Evolutionary conservation across 2,888 invertebrate species (phyloP).

Genomic region (Hartigia nigra): DNA sequence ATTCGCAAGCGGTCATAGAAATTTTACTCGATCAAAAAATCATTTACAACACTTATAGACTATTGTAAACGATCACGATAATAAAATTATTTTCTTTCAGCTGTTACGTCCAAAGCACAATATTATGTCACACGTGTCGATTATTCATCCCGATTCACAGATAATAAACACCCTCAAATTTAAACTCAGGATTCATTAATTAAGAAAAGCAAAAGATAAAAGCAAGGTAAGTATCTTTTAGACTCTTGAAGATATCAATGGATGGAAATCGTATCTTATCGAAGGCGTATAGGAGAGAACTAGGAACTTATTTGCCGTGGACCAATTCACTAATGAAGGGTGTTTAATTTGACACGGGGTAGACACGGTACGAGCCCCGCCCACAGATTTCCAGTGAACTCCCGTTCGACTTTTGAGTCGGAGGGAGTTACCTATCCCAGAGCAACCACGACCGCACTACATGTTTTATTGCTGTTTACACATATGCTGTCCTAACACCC

Average conservation of each 20-base stretch:
- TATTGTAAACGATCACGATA: neutral
- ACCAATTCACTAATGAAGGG: slow-evolving; percentile 46
- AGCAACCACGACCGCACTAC: slow-evolving; percentile 36
- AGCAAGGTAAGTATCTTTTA: neutral
- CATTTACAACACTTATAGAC: neutral
- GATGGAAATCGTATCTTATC: neutral
- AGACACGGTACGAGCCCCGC: slow-evolving; percentile 40
- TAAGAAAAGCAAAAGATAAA: neutral
- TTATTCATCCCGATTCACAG: neutral
- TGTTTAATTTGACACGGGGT: slow-evolving; percentile 35
- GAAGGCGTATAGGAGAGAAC: neutral
- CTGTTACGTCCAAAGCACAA: neutral
- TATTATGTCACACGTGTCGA: neutral
- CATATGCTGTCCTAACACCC: slow-evolving; percentile 57
- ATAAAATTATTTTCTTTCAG: neutral
- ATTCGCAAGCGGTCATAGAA: neutral
- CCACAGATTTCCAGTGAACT: slow-evolving; percentile 38
- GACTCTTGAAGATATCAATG: neutral
- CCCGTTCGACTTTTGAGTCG: slow-evolving; percentile 32
- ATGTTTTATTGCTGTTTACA: slow-evolving; percentile 61
- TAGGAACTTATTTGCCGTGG: slow-evolving; percentile 15
- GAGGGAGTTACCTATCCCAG: slow-evolving; percentile 42
- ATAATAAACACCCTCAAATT: neutral
- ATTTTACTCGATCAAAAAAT: neutral
- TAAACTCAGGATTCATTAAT: neutral